Evolutionary conservation across 1,140 invertebrate genomes (phyloP), one percentile per base, ranked within the genome.

Genomic region (Ptiloglossa arizonensis): DNA sequence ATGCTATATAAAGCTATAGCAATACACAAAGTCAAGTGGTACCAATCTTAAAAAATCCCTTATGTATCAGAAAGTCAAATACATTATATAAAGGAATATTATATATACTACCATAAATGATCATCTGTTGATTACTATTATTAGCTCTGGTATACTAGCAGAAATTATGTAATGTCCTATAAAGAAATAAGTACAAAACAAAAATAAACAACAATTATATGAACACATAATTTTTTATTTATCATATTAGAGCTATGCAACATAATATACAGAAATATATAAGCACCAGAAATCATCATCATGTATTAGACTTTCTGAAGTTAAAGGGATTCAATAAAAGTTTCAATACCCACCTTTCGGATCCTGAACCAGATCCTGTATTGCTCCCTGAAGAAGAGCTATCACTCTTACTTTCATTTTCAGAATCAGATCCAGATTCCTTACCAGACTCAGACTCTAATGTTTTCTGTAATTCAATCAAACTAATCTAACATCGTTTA

Each of bases 401-500:
- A 81, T 94, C 94, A 79, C 93, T 94, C 82, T 93, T 93, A 89
- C 93, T 94, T 71, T 94, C 94, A 91, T 94, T 95, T 63, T 94
- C 93, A 80, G 94, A 95, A 88, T 94, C 94, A 90, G 94, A 95
- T 83, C 93, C 94, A 86, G 94, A 94, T 91, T 94, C 94, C 90
- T 94, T 95, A 79, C 93, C 94, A 89, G 94, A 95, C 89, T 94
- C 94, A 88, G 93, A 93, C 87, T 94, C 94, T 80, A 90, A 93
- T 69, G 93, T 94, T 89, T 94, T 94, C 94, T 95, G 90, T 81
- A 94, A 94, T 67, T 85, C 81, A 86, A 88, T 83, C 52, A 83
- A 68, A 86, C 41, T 78, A 50, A 52, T 35, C 72, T 69, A 68
- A 44, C 50, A 79, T 56, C 32, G 24, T 69, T 72, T 68, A 56